Evolutionary conservation across 2,888 invertebrate species (phyloP).

Genomic region (Fissipunctia ypsillon): DNA sequence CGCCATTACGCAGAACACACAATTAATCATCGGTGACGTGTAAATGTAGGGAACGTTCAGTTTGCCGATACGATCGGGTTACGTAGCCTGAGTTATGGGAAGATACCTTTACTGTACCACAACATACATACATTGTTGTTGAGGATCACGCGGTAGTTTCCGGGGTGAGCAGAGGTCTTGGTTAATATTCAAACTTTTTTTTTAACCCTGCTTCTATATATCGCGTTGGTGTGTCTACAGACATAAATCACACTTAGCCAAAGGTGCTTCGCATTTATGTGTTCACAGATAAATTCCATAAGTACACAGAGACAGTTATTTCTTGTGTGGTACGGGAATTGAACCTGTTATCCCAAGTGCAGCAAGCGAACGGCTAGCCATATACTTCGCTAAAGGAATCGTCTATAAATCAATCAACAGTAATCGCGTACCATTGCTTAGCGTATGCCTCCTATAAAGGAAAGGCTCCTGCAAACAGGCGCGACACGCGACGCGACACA

Average conservation of each 20-base stretch:
- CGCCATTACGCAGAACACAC: conserved; percentile 14
- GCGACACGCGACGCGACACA: no score
- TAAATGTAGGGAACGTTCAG: conserved; percentile 48
- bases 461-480: no score
- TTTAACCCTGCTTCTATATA: neutral
- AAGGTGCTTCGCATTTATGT: no score
- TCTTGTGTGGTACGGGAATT: neutral
- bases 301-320: no score
- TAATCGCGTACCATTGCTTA: neutral
- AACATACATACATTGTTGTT: conserved; percentile 44
- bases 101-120: conserved; percentile 42
- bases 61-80: conserved; percentile 50
- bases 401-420: neutral
- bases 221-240: neutral
- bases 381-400: neutral
- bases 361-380: neutral
- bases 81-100: conserved; percentile 55
- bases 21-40: conserved; percentile 54
- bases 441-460: no score
- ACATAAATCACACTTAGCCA: no score
- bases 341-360: neutral
- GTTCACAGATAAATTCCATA: no score
- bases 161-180: conserved; percentile 27
- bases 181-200: conserved; percentile 6
- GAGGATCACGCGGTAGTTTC: conserved; percentile 24